phyloP scores from a whole-genome alignment of 2,797 vertebrate species.

The Neomorphus geoffroyi region DNA sequence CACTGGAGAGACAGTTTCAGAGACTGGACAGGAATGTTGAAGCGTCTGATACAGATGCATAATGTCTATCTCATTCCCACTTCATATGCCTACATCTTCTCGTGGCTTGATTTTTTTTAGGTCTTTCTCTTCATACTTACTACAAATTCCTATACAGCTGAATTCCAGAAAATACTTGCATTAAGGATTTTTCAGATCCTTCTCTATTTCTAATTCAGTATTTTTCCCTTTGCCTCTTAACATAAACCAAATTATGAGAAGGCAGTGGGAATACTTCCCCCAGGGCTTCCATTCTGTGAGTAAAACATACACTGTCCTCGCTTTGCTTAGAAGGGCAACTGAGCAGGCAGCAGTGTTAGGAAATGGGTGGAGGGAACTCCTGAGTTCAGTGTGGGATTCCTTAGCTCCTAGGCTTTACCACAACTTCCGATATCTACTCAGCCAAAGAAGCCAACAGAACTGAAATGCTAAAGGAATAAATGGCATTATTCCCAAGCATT shows the following conservation, averaged over 20 bases:
- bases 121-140: not conserved
- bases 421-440: not conserved
- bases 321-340: not conserved
- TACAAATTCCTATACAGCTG: not conserved
- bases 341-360: not conserved
- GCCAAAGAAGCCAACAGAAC: not conserved
- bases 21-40: not conserved
- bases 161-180: not conserved
- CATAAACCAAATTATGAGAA: not conserved
- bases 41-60: not conserved
- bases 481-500: not conserved
- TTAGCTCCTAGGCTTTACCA: not conserved
- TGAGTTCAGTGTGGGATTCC: not conserved
- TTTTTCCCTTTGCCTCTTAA: not conserved
- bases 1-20: not conserved
- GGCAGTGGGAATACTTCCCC: not conserved
- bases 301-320: not conserved
- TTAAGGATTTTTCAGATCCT: not conserved
- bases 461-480: not conserved
- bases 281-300: not conserved
- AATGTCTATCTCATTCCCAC: not conserved
- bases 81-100: not conserved
- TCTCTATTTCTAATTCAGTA: not conserved
- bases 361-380: not conserved
- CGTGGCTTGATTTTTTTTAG: not conserved